Conservation (phyloP, 2,797 vertebrate genomes). For the Helicolenus hilgendorfi region DNA sequence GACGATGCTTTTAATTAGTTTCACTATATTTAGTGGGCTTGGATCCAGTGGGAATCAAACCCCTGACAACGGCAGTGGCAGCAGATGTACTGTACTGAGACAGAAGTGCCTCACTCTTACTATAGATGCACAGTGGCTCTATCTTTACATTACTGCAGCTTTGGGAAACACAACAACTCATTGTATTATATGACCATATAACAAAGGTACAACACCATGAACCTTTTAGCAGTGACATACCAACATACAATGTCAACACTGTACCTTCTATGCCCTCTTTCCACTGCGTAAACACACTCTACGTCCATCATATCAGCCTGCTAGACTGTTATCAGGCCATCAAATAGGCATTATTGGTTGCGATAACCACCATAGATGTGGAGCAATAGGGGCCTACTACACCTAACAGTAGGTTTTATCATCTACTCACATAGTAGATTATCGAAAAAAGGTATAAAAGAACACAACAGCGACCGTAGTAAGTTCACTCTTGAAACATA, state of each 20-base stretch:
- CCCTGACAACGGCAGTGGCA: not conserved
- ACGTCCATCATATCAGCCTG: not conserved
- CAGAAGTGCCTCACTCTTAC: not conserved
- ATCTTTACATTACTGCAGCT: not conserved
- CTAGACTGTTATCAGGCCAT: too few relatives aligned
- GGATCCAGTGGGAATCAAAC: slow-evolving; percentile 55
- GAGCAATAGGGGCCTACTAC: too few relatives aligned
- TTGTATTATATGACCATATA: not conserved
- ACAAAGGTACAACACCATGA: not conserved
- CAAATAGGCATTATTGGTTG: too few relatives aligned
- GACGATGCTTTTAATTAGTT: slow-evolving; percentile 63
- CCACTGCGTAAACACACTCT: not conserved
- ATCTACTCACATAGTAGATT: too few relatives aligned
- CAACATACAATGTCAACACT: not conserved
- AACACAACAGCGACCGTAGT: too few relatives aligned
- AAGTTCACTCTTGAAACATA: too few relatives aligned
- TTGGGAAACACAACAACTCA: not conserved
- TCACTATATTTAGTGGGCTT: slow-evolving; percentile 60
- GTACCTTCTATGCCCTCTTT: slow-evolving; percentile 7
- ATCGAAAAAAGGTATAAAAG: too few relatives aligned
- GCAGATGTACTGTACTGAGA: slow-evolving; percentile 1
- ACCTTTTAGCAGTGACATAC: not conserved
- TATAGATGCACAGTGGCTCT: not conserved
- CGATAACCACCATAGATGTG: too few relatives aligned
- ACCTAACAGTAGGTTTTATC: too few relatives aligned